Base-by-base conservation (phyloP, 2,113 vertebrate species). In the Acrocephalus arundinaceus region DNA sequence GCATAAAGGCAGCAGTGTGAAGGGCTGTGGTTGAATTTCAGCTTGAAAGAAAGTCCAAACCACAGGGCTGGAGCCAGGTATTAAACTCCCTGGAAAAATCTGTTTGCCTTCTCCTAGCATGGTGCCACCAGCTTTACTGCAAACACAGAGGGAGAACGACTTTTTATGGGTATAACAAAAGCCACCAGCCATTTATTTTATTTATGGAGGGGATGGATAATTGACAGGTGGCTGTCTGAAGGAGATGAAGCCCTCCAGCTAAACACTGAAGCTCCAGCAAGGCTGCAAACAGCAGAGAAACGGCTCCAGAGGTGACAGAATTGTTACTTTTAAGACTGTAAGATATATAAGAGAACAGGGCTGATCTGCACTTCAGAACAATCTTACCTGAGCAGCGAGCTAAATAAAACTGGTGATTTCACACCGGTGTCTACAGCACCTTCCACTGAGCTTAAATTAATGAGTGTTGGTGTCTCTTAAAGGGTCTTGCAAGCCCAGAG, bases 181-280 rank as follows among this genome's bases (percentile, higher is more conserved):
- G 49, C 49, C 90, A 48, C 23, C 49, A 51, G 61, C 41, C 22
- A 0, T 76, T 93, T 77, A 13, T 68, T 89, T 94, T 48, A 45
- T 83, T 87, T 86, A 58, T 77, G 48, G 78, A 74, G 74, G 52
- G 61, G 77, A 62, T 51, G 66, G 92, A n/a, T 87, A 90, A 94
- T 83, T 73, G 92, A 79, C 94, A 80, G 89, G 85, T 80, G 92
- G 95, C 93, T 96, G 95, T 95, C 93, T 93, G 27, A 63, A 83
- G 77, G 95, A 94, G 93, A 94, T 92, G 80, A 93, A 93, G 86
- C 94, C 95, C 91, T 96, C 85, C 90, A 94, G 91, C 90, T 76
- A 94, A 81, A 85, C 63, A 33, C 52, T 3, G 49, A 37, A n/a
- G 58, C 87, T 71, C 51, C 27, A 33, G 91, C 91, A 66, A 79